Evolutionary conservation across 2,888 invertebrate genomes (phyloP).

Genomic region (Scaeva pyrastri): DNA sequence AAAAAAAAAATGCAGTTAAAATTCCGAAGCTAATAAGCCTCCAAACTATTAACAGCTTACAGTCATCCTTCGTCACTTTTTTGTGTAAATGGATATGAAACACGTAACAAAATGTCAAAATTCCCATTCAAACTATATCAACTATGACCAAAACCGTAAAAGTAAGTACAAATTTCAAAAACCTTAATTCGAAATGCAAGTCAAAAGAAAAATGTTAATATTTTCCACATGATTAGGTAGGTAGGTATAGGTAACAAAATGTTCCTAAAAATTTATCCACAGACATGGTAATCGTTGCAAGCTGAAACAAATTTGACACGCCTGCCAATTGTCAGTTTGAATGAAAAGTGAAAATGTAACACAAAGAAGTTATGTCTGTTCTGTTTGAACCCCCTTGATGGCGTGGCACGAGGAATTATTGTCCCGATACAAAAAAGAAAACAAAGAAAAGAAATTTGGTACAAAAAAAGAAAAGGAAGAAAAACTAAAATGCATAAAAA

Average conservation of each 20-base stretch:
- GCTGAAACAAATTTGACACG: constrained; percentile 73
- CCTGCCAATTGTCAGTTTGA: constrained; percentile 70
- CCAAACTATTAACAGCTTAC: constrained; percentile 15
- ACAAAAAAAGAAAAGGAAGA: constrained; percentile 15
- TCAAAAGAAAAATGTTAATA: constrained; percentile 56
- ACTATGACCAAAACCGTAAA: constrained; percentile 58
- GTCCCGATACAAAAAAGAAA: constrained; percentile 16
- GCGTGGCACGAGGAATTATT: constrained; percentile 30
- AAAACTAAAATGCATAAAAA: constrained; percentile 57
- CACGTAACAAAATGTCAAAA: constrained; percentile 36
- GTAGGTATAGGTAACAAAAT: too few species aligned
- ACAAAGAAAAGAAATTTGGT: constrained; percentile 3
- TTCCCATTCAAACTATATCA: constrained; percentile 46
- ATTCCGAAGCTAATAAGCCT: background rate
- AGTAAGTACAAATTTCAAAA: background rate
- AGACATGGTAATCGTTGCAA: constrained; percentile 58
- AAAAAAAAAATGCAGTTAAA: background rate
- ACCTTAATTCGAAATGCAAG: constrained; percentile 31
- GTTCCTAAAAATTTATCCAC: background rate
- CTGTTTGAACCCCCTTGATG: constrained; percentile 3
- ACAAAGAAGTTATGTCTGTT: background rate
- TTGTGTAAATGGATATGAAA: background rate
- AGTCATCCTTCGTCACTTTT: constrained; percentile 24
- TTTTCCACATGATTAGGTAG: constrained; percentile 71
- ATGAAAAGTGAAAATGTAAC: constrained; percentile 17